A percentile compares a stretch with the other conserved stretches of the same genome.
These are phyloP conservation scores for Macroramphosus scolopax DNA, from an alignment of 2,797 vertebrate species.

Conservation along the genomic window DNA sequence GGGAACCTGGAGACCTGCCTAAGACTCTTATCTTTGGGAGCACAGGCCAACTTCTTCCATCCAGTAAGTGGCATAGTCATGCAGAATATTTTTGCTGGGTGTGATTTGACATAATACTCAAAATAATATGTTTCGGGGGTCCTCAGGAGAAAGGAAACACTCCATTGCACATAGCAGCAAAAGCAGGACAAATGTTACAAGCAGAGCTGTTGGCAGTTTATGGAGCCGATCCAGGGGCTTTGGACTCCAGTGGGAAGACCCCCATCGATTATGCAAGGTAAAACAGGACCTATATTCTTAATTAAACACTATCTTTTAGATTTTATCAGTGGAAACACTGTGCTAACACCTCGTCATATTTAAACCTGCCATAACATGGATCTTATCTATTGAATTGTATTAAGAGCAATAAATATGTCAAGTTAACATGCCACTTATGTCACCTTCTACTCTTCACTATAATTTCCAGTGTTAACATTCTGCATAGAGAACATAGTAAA, in stretches of 20 bases:
- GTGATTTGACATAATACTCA: background rate
- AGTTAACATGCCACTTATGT: no score
- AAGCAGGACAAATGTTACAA: constrained; percentile 93
- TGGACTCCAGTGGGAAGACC: constrained; percentile 92
- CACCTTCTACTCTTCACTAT: no score
- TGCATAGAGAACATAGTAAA: no score
- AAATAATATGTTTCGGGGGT: constrained; percentile 2
- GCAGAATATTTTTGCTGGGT: background rate
- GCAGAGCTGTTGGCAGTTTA: constrained; percentile 93
- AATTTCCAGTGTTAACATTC: no score
- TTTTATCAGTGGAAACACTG: no score
- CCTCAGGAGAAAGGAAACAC: constrained; percentile 95
- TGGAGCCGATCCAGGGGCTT: constrained; percentile 94
- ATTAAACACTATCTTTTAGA: constrained; percentile 1
- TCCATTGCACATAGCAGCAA: constrained; percentile 93
- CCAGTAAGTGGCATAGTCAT: constrained; percentile 78
- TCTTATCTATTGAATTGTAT: no score
- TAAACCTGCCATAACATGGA: no score
- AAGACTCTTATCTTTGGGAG: constrained; percentile 91
- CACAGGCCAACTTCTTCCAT: constrained; percentile 97
- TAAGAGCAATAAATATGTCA: no score
- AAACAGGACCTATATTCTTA: background rate
- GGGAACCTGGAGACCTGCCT: constrained; percentile 96
- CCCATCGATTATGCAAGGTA: constrained; percentile 95
- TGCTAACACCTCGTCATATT: no score